A percentile compares a stretch with the other conserved stretches of the same genome.
phyloP scores from a whole-genome alignment of 2,113 vertebrate genomes.

The Apteryx owenii region DNA sequence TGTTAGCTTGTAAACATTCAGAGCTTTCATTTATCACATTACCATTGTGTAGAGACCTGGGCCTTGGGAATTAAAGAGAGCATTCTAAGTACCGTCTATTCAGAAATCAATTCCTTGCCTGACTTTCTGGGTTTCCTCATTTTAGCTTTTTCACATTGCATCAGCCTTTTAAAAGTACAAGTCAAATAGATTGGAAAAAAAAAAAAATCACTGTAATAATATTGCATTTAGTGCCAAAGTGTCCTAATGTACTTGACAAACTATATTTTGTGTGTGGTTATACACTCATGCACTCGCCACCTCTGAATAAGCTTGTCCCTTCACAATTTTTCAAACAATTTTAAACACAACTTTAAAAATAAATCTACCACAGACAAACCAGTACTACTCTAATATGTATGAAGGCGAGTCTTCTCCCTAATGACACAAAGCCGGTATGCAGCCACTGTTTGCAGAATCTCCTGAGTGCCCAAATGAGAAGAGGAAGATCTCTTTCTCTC shows the following conservation, averaged over 20 bases:
- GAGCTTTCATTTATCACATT: constrained; percentile 72
- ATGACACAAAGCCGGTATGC: background rate
- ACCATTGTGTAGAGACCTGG: constrained; percentile 37
- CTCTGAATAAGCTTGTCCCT: background rate
- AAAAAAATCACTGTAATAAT: background rate
- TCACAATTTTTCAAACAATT: constrained; percentile 31
- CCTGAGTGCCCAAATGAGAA: background rate
- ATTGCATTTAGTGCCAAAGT: constrained; percentile 9
- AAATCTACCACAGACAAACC: background rate
- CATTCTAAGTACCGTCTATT: constrained; percentile 32
- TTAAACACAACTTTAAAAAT: constrained; percentile 46
- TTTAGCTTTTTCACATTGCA: constrained; percentile 39
- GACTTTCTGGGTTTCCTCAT: background rate
- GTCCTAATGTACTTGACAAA: constrained; percentile 33
- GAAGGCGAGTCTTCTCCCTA: background rate
- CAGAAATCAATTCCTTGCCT: constrained; percentile 56
- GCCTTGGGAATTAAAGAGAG: constrained; percentile 52
- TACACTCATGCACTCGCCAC: background rate
- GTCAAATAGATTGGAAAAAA: constrained; percentile 13
- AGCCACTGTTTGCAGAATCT: background rate
- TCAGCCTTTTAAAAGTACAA: constrained; percentile 36
- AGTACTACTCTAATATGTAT: background rate
- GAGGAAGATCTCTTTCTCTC: background rate
- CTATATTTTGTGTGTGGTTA: constrained; percentile 7
- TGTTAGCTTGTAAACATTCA: constrained; percentile 73